These are phyloP conservation scores for Cygnus olor DNA, from an alignment of 2,797 vertebrate species.

Conservation along the genomic window DNA sequence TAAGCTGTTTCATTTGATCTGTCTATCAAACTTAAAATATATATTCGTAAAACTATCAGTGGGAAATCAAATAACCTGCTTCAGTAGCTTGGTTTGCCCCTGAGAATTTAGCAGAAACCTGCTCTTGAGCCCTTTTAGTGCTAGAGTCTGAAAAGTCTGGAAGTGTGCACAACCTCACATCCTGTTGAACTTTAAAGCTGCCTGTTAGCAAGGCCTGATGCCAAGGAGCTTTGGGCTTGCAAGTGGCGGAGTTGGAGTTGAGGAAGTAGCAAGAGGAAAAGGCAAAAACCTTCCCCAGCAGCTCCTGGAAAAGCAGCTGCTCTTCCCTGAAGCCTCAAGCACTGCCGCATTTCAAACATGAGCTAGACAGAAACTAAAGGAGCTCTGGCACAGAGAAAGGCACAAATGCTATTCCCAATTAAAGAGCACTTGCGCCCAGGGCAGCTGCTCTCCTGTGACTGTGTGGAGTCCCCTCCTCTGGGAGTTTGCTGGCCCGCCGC, in stretches of 20 bases:
- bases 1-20: background rate
- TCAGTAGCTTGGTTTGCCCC: background rate
- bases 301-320: too few relatives aligned
- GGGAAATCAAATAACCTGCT: background rate
- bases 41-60: background rate
- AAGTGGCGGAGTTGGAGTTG: too few relatives aligned
- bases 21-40: background rate
- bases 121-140: background rate
- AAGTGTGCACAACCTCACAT: background rate
- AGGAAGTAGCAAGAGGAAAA: background rate
- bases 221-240: background rate
- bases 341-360: too few relatives aligned
- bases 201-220: background rate
- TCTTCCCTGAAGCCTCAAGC: too few relatives aligned
- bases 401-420: too few relatives aligned
- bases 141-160: background rate
- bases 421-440: too few relatives aligned
- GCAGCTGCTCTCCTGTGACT: too few relatives aligned
- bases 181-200: background rate
- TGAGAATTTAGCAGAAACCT: background rate
- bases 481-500: background rate
- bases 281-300: too few relatives aligned
- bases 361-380: too few relatives aligned
- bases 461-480: too few relatives aligned
- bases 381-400: too few relatives aligned